phyloP scores from a whole-genome alignment of 2,113 vertebrate species.

The Cyprinodon variegatus region DNA sequence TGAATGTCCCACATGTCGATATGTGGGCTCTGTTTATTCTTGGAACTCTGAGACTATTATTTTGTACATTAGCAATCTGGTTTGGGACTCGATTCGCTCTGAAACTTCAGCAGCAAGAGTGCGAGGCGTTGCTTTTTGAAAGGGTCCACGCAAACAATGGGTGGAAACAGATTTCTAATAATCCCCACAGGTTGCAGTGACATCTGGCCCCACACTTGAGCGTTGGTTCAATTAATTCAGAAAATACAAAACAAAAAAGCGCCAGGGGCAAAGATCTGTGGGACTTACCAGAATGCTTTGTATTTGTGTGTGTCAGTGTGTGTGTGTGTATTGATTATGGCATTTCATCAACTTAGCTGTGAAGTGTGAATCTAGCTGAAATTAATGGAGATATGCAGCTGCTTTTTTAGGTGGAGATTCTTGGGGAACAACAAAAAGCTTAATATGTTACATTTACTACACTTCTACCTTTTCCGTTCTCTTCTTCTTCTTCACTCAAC shows the following conservation, averaged over 20 bases:
- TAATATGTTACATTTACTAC: background rate
- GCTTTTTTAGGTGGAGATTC: slow-evolving; percentile 10
- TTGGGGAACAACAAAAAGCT: background rate
- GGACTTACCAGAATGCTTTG: slow-evolving; percentile 69
- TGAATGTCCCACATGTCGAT: slow-evolving; percentile 66
- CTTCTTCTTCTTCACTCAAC: slow-evolving; percentile 31
- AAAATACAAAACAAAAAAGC: slow-evolving; percentile 78
- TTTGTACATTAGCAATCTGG: slow-evolving; percentile 74
- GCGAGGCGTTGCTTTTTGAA: slow-evolving; percentile 54
- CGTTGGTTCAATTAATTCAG: slow-evolving; percentile 77
- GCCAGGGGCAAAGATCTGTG: slow-evolving; percentile 75
- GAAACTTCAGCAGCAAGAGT: slow-evolving; percentile 57
- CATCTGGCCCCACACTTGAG: slow-evolving; percentile 77
- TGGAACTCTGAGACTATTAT: slow-evolving; percentile 60
- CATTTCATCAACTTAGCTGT: slow-evolving; percentile 61
- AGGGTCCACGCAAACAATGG: slow-evolving; percentile 72
- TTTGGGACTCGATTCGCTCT: slow-evolving; percentile 49
- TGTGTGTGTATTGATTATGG: slow-evolving; percentile 64
- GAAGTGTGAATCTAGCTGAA: slow-evolving; percentile 35
- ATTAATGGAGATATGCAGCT: slow-evolving; percentile 43
- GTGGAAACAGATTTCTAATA: slow-evolving; percentile 78
- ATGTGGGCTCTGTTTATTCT: slow-evolving; percentile 46
- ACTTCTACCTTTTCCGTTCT: slow-evolving; percentile 49
- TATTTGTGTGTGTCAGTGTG: slow-evolving; percentile 58
- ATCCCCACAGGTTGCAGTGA: slow-evolving; percentile 79